Base-by-base conservation (phyloP, 2,113 vertebrate genomes). In the Rhea pennata region DNA sequence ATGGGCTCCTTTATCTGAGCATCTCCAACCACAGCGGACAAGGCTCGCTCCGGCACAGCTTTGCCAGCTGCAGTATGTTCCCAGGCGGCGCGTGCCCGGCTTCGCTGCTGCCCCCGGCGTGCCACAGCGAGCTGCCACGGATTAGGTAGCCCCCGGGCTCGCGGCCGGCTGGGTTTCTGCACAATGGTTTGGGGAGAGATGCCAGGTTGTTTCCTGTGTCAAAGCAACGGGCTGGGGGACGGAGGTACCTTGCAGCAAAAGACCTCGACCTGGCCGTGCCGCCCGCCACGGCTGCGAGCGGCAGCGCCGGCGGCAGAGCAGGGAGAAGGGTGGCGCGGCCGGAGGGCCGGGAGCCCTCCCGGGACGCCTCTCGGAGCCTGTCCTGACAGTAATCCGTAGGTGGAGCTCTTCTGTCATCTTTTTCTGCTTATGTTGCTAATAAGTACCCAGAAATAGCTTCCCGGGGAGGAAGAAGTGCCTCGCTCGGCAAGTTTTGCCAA, bases 321-420 rank as follows among this genome's bases (percentile, higher is more conserved):
- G 36, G 39, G 27, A 10, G 17, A 12, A 13, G 51, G 11, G 36
- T 26, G 51, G 40, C 24, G 8, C 23, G 6, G 8, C 21, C 42
- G 19, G 15, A 13, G 12, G 46, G 67, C 8, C 20, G 14, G 24
- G 39, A 91, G 66, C 64, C 86, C 70, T 85, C 76, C 82, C 93
- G 83, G 87, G 92, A 10, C 2, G 26, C 61, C 44, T 80, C 88
- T 92, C 85, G 78, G 77, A 91, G 87, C 86, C 83, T 24, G 5
- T 36, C 78, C 96, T 9, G 71, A 70, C 95, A 93, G 89, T 97
- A 93, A 97, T 94, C 96, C 95, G 75, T 93, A 95, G 96, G 95
- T 93, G 94, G 96, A 96, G 95, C 95, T 88, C 90, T 92, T 90
- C 95, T 96, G 96, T 97, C 95, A 87, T 95, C 96, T 92, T 97